Conservation (phyloP, 2,888 invertebrate species). For the Agrochola macilenta region DNA sequence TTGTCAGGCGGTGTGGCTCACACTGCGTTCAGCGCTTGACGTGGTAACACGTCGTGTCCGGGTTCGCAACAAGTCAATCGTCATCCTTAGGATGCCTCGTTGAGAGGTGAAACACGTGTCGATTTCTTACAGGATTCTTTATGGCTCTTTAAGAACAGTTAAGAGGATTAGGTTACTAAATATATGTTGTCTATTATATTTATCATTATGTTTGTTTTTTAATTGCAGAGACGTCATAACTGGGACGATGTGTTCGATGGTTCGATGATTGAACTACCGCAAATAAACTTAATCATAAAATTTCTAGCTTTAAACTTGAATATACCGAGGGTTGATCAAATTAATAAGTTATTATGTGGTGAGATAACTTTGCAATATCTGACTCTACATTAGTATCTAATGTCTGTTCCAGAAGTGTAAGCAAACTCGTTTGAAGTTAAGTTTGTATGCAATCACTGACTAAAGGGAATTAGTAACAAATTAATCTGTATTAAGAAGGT, state of each 20-base stretch:
- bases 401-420: background rate
- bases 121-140: too few relatives aligned
- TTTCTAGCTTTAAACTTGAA: constrained; percentile 62
- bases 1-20: too few relatives aligned
- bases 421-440: background rate
- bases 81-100: too few relatives aligned
- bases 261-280: constrained; percentile 68
- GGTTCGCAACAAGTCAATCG: too few relatives aligned
- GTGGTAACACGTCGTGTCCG: too few relatives aligned
- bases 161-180: too few relatives aligned
- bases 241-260: constrained; percentile 63
- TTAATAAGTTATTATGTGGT: constrained; percentile 70
- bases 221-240: constrained; percentile 61
- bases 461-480: background rate
- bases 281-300: constrained; percentile 69
- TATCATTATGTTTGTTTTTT: background rate
- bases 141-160: too few relatives aligned
- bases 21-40: too few relatives aligned
- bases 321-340: constrained; percentile 61
- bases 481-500: background rate
- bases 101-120: too few relatives aligned
- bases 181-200: too few relatives aligned
- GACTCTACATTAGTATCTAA: background rate
- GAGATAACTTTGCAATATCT: constrained; percentile 16
- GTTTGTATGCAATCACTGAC: background rate